These are phyloP conservation scores for Doryteuthis pealeii DNA, from an alignment of 1,140 invertebrate species.

Conservation along the genomic window DNA sequence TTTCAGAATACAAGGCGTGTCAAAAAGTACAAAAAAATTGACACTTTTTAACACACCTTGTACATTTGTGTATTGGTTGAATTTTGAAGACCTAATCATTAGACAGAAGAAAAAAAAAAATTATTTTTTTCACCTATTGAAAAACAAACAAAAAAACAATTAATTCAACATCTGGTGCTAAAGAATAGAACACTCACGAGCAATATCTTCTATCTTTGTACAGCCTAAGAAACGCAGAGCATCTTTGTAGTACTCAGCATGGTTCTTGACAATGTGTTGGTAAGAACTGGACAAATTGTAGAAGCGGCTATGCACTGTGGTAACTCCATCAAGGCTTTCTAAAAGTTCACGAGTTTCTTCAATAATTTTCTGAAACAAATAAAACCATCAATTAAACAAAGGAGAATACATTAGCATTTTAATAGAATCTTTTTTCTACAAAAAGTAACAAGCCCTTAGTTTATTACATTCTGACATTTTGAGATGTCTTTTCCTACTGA, in stretches of 20 bases:
- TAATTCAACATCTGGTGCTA: too few species aligned
- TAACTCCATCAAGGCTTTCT: slow-evolving; percentile 87
- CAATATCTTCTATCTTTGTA: slow-evolving; percentile 73
- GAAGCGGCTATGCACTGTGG: slow-evolving; percentile 90
- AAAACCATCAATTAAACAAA: background rate
- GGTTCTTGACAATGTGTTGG: slow-evolving; percentile 81
- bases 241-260: slow-evolving; percentile 91
- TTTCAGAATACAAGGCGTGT: too few species aligned
- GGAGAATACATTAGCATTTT: background rate
- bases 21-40: too few species aligned
- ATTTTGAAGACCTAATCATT: too few species aligned
- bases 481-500: background rate
- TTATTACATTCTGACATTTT: background rate
- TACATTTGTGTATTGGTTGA: too few species aligned
- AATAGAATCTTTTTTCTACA: background rate
- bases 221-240: slow-evolving; percentile 94
- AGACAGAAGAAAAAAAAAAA: too few species aligned
- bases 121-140: too few species aligned
- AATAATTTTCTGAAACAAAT: slow-evolving; percentile 71
- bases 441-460: background rate
- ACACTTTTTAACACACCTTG: too few species aligned
- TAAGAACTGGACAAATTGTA: slow-evolving; percentile 93
- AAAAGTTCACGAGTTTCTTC: slow-evolving; percentile 85
- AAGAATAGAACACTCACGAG: slow-evolving; percentile 28
- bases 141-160: too few species aligned